phyloP scores from a whole-genome alignment of 1,140 invertebrate species.

The Polypedilum vanderplanki region DNA sequence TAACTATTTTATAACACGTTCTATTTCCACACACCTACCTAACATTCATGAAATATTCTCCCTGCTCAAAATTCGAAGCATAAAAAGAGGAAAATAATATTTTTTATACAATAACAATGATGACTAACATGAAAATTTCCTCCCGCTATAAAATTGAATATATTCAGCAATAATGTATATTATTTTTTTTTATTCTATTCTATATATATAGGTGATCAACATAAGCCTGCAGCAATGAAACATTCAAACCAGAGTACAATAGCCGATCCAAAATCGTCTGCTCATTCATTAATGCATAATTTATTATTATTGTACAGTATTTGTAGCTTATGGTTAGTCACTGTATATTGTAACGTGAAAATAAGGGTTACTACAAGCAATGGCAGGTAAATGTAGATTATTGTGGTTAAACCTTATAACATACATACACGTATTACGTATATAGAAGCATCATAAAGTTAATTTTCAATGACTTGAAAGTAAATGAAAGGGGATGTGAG shows the following conservation, averaged over 20 bases:
- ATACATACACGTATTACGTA: background rate
- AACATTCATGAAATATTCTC: too few relatives aligned
- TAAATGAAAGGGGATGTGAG: too few relatives aligned
- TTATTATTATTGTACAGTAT: conserved; percentile 5
- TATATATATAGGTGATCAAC: conserved; percentile 46
- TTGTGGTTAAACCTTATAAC: background rate
- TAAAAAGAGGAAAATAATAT: background rate
- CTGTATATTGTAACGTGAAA: background rate
- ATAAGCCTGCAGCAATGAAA: conserved; percentile 57
- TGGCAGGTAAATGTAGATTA: background rate
- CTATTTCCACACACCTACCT: too few relatives aligned
- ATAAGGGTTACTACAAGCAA: background rate
- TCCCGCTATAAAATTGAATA: background rate
- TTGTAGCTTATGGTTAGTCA: background rate
- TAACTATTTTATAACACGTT: too few relatives aligned
- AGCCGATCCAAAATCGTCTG: conserved; percentile 34
- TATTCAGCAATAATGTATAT: background rate
- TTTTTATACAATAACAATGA: background rate
- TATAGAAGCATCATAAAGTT: too few relatives aligned
- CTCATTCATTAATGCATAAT: conserved; percentile 19
- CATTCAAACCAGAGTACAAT: conserved; percentile 50
- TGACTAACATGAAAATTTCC: background rate
- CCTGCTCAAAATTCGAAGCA: too few relatives aligned
- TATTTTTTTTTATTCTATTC: background rate
- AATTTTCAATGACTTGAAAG: too few relatives aligned